Conservation (phyloP, 1,140 invertebrate species). For the Metaphire vulgaris region DNA sequence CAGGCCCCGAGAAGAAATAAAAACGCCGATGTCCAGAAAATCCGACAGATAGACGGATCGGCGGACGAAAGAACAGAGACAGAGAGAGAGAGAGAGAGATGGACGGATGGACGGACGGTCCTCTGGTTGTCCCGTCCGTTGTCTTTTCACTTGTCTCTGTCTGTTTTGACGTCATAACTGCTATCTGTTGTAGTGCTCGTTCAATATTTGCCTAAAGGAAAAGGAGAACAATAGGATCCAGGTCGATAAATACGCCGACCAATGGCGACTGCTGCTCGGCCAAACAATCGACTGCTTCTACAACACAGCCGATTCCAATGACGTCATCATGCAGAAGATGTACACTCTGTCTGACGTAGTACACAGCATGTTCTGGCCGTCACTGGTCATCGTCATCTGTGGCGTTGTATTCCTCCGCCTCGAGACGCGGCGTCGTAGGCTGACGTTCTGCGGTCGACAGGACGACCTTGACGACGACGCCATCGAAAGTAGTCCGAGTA, state of each 20-base stretch:
- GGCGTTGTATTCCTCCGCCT: conserved; percentile 26
- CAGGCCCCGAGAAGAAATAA: too few relatives aligned
- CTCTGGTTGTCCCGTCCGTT: background rate
- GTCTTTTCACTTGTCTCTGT: background rate
- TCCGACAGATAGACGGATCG: background rate
- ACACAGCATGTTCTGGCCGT: conserved; percentile 30
- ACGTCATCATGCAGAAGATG: conserved; percentile 23
- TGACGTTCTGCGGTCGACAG: conserved; percentile 22
- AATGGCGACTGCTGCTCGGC: conserved; percentile 6
- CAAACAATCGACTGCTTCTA: conserved; percentile 25
- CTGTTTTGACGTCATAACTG: background rate
- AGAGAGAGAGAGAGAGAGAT: background rate
- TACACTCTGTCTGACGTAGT: conserved; percentile 26
- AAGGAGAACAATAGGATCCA: conserved; percentile 15
- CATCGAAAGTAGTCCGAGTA: background rate
- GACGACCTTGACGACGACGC: background rate
- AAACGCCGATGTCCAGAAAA: too few relatives aligned
- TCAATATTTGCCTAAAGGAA: conserved; percentile 16
- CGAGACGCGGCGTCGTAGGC: conserved; percentile 23
- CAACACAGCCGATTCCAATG: conserved; percentile 15
- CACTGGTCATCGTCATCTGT: conserved; percentile 29
- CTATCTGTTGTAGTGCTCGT: conserved; percentile 28
- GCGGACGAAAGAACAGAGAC: background rate
- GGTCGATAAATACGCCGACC: conserved; percentile 22
- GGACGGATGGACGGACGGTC: background rate